These are phyloP conservation scores for Polydrusus tereticollis DNA, from an alignment of 2,888 invertebrate species.

Conservation along the genomic window DNA sequence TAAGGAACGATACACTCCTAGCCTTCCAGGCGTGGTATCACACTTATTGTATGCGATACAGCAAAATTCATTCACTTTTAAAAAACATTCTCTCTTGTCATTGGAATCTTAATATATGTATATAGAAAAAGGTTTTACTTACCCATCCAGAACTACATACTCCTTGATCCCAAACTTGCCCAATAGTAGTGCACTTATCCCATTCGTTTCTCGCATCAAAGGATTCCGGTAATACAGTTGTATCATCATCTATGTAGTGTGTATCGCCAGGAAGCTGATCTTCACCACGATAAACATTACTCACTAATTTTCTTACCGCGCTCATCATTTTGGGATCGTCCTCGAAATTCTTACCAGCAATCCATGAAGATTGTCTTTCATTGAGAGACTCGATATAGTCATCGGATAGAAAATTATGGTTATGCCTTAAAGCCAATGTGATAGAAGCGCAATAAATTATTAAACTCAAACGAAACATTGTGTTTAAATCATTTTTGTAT, in stretches of 20 bases:
- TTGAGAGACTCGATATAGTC: slow-evolving; percentile 69
- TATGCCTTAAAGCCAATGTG: neutral
- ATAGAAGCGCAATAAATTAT: neutral
- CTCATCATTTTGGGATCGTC: neutral
- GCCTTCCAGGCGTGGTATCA: too few relatives aligned
- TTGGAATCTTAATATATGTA: too few relatives aligned
- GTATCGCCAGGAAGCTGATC: neutral
- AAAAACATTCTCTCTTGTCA: too few relatives aligned
- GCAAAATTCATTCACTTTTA: too few relatives aligned
- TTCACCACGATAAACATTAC: neutral
- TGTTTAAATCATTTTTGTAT: neutral
- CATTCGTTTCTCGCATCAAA: slow-evolving; percentile 84
- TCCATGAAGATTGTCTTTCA: slow-evolving; percentile 78
- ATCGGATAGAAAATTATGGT: slow-evolving; percentile 19
- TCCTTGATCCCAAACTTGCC: slow-evolving; percentile 83
- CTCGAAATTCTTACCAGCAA: slow-evolving; percentile 82
- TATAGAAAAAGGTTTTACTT: too few relatives aligned
- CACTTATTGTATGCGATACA: too few relatives aligned
- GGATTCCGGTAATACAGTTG: slow-evolving; percentile 72
- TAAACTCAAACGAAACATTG: slow-evolving; percentile 1
- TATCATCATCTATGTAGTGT: slow-evolving; percentile 1
- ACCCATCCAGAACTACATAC: slow-evolving; percentile 91
- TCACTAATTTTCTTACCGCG: slow-evolving; percentile 18
- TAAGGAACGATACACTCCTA: too few relatives aligned
- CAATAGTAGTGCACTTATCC: slow-evolving; percentile 85